Evolutionary conservation across 2,113 vertebrate genomes (phyloP).

Genomic region (Pleuronectes platessa): DNA sequence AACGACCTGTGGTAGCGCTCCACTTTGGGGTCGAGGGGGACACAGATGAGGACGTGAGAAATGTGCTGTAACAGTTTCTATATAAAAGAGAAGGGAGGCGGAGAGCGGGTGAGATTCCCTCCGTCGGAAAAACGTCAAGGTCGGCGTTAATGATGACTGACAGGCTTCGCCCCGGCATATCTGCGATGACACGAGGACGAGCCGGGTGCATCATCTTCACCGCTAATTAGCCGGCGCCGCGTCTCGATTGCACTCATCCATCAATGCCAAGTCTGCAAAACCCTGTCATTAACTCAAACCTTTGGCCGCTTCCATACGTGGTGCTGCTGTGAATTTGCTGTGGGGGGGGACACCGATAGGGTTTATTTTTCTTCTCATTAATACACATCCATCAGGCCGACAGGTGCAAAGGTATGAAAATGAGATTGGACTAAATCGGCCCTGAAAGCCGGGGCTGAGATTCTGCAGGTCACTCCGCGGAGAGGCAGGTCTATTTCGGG

Average conservation of each 20-base stretch:
- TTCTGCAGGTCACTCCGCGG: constrained; percentile 57
- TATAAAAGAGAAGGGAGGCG: not conserved
- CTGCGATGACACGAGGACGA: constrained; percentile 46
- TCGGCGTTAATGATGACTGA: constrained; percentile 58
- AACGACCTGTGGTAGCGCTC: constrained; percentile 46
- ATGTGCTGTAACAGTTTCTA: not conserved
- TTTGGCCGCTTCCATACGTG: constrained; percentile 10
- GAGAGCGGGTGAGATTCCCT: constrained; percentile 4
- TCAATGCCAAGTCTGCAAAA: constrained; percentile 61
- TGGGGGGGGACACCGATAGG: constrained; percentile 13
- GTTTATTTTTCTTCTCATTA: constrained; percentile 24
- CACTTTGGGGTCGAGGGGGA: constrained; percentile 14
- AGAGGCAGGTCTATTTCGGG: constrained; percentile 57
- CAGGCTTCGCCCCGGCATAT: constrained; percentile 6
- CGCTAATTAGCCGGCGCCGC: constrained; percentile 67
- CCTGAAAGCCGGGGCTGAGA: constrained; percentile 34
- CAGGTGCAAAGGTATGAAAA: constrained; percentile 35
- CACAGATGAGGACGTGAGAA: constrained; percentile 23
- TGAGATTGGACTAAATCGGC: constrained; percentile 21
- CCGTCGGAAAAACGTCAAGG: constrained; percentile 54
- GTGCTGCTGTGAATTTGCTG: constrained; percentile 12
- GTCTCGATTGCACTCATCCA: constrained; percentile 63
- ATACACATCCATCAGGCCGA: constrained; percentile 29
- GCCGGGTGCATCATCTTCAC: constrained; percentile 55
- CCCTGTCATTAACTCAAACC: constrained; percentile 52